A percentile compares a stretch with the other conserved stretches of the same genome.
Conservation (phyloP, 1,140 invertebrate genomes). For the Venturia canescens region DNA sequence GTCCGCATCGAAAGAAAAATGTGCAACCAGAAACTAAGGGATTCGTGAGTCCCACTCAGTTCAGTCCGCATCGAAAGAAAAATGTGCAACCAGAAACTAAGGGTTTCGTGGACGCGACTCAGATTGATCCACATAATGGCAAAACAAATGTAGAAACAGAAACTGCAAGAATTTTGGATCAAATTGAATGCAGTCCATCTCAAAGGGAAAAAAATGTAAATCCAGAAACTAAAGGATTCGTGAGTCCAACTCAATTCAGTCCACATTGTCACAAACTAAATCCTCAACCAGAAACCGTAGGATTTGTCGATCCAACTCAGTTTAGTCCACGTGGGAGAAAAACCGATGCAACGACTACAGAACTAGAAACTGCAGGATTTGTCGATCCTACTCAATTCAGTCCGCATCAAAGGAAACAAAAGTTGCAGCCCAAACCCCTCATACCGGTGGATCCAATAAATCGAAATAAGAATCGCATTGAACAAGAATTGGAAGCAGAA, state of each 20-base stretch:
- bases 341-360: too few relatives aligned
- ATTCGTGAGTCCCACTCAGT: background rate
- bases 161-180: background rate
- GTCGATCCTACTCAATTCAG: background rate
- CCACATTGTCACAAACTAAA: background rate
- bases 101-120: background rate
- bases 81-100: background rate
- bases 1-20: background rate
- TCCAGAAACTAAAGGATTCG: background rate
- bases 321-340: too few relatives aligned
- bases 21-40: background rate
- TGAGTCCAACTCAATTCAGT: background rate
- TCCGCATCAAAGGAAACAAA: background rate
- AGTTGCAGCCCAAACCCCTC: background rate
- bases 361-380: background rate
- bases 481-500: background rate
- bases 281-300: background rate
- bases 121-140: background rate
- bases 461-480: background rate
- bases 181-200: background rate
- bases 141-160: background rate
- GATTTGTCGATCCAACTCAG: constrained; percentile 1
- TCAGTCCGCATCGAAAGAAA: background rate
- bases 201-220: background rate
- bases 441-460: background rate